Percentiles rank a stretch among this genome's conserved stretches.
These are phyloP conservation scores for Myioborus melanocephalus DNA, from an alignment of 2,797 vertebrate genomes.

Conservation along the genomic window DNA sequence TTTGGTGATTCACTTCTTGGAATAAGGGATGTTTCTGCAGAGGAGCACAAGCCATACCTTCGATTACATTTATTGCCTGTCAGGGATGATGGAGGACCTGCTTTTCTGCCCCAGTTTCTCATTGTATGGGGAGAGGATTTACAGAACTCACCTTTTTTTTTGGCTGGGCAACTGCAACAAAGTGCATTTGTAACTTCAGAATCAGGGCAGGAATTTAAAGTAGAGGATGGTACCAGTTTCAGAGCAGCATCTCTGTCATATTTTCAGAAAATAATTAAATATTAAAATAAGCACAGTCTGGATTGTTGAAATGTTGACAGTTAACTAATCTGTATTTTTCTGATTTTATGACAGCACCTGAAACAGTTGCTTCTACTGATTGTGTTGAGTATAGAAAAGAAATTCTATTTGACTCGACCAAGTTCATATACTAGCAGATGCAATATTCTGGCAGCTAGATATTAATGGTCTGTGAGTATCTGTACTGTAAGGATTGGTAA, in stretches of 20 bases:
- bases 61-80: background rate
- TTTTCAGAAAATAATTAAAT: conserved; percentile 16
- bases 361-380: background rate
- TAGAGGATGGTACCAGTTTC: background rate
- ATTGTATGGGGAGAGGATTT: background rate
- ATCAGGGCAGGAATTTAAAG: background rate
- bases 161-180: background rate
- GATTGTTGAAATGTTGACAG: background rate
- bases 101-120: background rate
- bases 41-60: background rate
- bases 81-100: background rate
- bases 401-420: background rate
- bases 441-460: background rate
- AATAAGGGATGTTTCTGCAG: background rate
- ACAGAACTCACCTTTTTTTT: background rate
- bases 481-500: conserved; percentile 12
- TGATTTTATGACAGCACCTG: background rate
- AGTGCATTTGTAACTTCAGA: background rate
- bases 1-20: background rate
- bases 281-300: background rate
- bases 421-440: background rate
- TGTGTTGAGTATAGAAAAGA: background rate
- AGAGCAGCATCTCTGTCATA: background rate
- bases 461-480: background rate
- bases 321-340: background rate